These are phyloP conservation scores for Arothron firmamentum DNA, from an alignment of 2,113 vertebrate genomes.

Conservation along the genomic window DNA sequence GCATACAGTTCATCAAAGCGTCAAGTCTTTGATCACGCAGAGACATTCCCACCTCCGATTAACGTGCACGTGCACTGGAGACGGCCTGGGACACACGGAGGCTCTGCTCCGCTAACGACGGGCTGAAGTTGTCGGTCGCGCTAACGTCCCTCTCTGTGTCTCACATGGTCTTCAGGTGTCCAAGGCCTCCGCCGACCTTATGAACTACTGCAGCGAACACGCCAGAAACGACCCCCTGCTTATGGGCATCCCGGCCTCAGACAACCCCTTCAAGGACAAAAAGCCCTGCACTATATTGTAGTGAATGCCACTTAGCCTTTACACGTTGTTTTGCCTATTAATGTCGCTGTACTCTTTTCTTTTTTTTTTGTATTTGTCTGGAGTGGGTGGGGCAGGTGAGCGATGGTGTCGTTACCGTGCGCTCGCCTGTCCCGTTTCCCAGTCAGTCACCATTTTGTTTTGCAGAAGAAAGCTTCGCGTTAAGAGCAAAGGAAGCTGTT, in stretches of 20 bases:
- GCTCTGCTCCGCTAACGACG: too few relatives aligned
- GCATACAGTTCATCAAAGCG: too few relatives aligned
- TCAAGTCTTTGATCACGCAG: too few relatives aligned
- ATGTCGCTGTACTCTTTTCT: constrained; percentile 55
- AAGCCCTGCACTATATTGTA: constrained; percentile 94
- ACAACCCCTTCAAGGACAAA: constrained; percentile 99
- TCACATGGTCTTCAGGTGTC: constrained; percentile 79
- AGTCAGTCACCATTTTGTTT: constrained; percentile 14
- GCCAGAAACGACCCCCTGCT: constrained; percentile 89
- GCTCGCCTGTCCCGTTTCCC: constrained; percentile 34
- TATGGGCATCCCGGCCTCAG: constrained; percentile 88
- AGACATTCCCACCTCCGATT: too few relatives aligned
- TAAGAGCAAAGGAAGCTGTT: constrained; percentile 8
- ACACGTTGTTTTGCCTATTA: constrained; percentile 43
- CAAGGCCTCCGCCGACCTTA: constrained; percentile 93
- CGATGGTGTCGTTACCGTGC: constrained; percentile 31
- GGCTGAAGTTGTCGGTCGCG: not conserved
- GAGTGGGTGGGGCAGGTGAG: constrained; percentile 13
- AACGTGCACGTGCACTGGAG: too few relatives aligned
- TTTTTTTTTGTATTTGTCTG: constrained; percentile 35
- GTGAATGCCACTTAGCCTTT: constrained; percentile 54
- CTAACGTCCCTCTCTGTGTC: constrained; percentile 1
- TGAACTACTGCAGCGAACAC: constrained; percentile 91
- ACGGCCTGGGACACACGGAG: too few relatives aligned
- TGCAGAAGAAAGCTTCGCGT: not conserved